Percentiles rank a stretch among this genome's conserved stretches.
phyloP scores from a whole-genome alignment of 2,888 invertebrate species.

The Trichopoda pennipes region DNA sequence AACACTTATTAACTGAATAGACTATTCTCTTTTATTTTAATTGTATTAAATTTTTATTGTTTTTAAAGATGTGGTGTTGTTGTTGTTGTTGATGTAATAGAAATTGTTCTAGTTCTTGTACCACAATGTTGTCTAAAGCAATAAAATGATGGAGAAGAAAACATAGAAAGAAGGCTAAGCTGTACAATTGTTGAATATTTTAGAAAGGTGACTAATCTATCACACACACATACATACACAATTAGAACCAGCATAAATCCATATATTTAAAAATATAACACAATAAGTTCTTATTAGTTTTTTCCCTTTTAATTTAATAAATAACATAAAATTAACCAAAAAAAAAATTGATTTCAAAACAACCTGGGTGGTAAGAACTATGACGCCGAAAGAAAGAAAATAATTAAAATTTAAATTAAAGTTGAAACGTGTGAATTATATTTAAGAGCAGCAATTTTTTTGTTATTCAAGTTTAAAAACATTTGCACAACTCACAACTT shows the following conservation, averaged over 20 bases:
- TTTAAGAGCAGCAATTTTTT: too few relatives aligned
- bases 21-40: slow-evolving; percentile 11
- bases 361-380: slow-evolving; percentile 31
- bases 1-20: slow-evolving; percentile 1
- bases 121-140: neutral
- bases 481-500: too few relatives aligned
- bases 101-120: slow-evolving; percentile 25
- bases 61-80: slow-evolving; percentile 24
- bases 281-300: neutral
- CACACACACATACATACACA: slow-evolving; percentile 15
- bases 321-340: too few relatives aligned
- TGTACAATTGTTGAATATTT: slow-evolving; percentile 39
- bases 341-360: slow-evolving; percentile 16
- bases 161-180: slow-evolving; percentile 46
- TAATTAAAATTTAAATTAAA: neutral
- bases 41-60: slow-evolving; percentile 49
- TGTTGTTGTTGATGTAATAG: too few relatives aligned
- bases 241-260: slow-evolving; percentile 10
- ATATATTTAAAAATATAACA: slow-evolving; percentile 16
- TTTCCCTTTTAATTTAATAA: neutral
- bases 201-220: slow-evolving; percentile 62
- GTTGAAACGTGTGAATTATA: neutral
- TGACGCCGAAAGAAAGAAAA: neutral
- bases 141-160: neutral
- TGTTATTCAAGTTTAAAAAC: too few relatives aligned